Percentiles rank a stretch among this genome's conserved stretches.
Evolutionary conservation across 2,888 invertebrate species (phyloP).

Genomic region (Parthenolecanium corni): DNA sequence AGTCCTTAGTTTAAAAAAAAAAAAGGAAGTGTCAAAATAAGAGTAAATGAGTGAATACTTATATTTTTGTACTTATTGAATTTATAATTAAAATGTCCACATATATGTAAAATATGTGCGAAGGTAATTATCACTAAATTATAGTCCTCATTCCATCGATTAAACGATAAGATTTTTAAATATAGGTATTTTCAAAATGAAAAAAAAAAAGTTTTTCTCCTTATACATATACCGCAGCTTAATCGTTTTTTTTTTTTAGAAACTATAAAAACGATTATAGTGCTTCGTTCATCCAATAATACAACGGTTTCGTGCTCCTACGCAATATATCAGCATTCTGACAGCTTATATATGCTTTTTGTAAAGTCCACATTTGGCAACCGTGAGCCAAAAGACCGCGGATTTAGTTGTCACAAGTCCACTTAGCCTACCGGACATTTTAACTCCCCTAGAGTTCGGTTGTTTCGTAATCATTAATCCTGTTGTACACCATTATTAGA

Average conservation of each 20-base stretch:
- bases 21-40: too few species aligned
- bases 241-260: background rate
- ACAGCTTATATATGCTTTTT: constrained; percentile 21
- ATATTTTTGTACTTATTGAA: too few species aligned
- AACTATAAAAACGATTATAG: constrained; percentile 21
- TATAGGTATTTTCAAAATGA: too few species aligned
- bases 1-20: too few species aligned
- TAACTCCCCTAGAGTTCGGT: constrained; percentile 1
- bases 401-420: constrained; percentile 26
- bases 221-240: too few species aligned
- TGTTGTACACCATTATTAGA: background rate
- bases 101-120: too few species aligned
- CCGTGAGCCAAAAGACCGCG: constrained; percentile 19
- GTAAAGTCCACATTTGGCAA: constrained; percentile 24
- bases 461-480: background rate
- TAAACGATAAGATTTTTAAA: too few species aligned
- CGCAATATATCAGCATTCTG: constrained; percentile 24
- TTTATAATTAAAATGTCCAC: too few species aligned
- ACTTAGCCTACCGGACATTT: constrained; percentile 18
- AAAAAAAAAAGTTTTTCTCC: too few species aligned
- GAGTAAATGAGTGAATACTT: too few species aligned
- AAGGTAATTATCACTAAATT: too few species aligned
- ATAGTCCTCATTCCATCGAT: too few species aligned
- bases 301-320: constrained; percentile 19
- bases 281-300: constrained; percentile 2